Conservation (phyloP, 2,888 invertebrate genomes). For the Incurvaria masculella region DNA sequence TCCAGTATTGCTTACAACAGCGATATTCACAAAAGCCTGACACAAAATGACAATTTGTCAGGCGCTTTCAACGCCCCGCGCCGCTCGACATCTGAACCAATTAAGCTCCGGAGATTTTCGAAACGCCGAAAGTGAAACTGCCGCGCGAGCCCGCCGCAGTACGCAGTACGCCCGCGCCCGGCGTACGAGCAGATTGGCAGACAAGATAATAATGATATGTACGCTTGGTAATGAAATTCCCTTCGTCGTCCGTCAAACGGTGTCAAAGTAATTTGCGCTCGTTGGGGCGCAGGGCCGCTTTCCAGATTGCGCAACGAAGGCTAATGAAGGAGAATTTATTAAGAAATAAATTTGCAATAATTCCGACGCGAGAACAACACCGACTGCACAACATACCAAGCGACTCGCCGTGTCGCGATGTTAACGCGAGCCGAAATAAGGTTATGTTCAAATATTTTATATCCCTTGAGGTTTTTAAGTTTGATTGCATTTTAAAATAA, state of each 20-base stretch:
- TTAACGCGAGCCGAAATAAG: too few relatives aligned
- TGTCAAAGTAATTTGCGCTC: conserved; percentile 58
- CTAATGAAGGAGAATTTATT: not conserved
- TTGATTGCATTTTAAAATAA: too few relatives aligned
- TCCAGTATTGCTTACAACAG: too few relatives aligned
- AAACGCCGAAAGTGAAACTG: conserved; percentile 56
- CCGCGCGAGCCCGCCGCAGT: conserved; percentile 52
- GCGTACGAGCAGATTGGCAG: conserved; percentile 55
- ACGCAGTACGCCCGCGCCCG: too few relatives aligned
- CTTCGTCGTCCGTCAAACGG: conserved; percentile 47
- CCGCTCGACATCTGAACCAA: not conserved
- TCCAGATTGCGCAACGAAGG: conserved; percentile 47
- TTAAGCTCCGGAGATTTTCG: conserved; percentile 50
- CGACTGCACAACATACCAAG: too few relatives aligned
- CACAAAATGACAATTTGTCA: too few relatives aligned
- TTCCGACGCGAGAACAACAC: too few relatives aligned
- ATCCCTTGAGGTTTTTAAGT: too few relatives aligned
- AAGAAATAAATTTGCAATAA: not conserved
- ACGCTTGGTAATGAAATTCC: conserved; percentile 58
- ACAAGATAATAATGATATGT: conserved; percentile 57
- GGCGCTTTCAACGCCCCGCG: not conserved
- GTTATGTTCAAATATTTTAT: too few relatives aligned
- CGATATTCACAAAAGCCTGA: too few relatives aligned
- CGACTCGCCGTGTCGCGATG: too few relatives aligned
- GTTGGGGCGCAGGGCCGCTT: conserved; percentile 54